phyloP scores from a whole-genome alignment of 2,888 invertebrate genomes.

The Cordilura impudica region DNA sequence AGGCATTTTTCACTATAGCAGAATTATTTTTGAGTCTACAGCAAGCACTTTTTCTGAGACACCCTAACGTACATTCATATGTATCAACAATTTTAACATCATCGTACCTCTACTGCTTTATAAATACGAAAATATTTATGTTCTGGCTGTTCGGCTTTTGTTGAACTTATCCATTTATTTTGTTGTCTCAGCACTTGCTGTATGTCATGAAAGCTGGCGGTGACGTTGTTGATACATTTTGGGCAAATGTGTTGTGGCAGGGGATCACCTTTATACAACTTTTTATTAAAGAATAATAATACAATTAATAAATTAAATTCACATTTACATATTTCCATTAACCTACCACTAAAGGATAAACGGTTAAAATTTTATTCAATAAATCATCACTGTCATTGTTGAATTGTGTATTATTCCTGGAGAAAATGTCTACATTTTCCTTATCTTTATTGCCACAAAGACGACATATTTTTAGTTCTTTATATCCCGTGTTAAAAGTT shows the following conservation, averaged over 20 bases:
- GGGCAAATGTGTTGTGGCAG: slow-evolving; percentile 71
- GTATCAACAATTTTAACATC: no score
- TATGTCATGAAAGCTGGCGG: slow-evolving; percentile 66
- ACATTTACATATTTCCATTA: background rate
- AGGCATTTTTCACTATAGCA: no score
- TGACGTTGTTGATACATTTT: slow-evolving; percentile 67
- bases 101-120: slow-evolving; percentile 68
- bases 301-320: background rate
- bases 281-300: background rate
- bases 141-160: slow-evolving; percentile 68
- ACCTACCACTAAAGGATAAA: slow-evolving; percentile 70
- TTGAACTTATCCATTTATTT: slow-evolving; percentile 68
- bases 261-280: slow-evolving; percentile 72
- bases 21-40: no score
- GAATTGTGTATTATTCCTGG: slow-evolving; percentile 1
- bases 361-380: slow-evolving; percentile 67
- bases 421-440: slow-evolving; percentile 67
- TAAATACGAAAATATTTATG: slow-evolving; percentile 69
- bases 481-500: slow-evolving; percentile 13
- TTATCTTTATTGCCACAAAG: slow-evolving; percentile 69
- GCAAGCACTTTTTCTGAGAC: no score
- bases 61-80: no score
- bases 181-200: slow-evolving; percentile 67
- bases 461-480: slow-evolving; percentile 70
- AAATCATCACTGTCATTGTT: slow-evolving; percentile 57